These are phyloP conservation scores for Drosophila rufa DNA, from an alignment of 1,140 invertebrate species.

Conservation along the genomic window DNA sequence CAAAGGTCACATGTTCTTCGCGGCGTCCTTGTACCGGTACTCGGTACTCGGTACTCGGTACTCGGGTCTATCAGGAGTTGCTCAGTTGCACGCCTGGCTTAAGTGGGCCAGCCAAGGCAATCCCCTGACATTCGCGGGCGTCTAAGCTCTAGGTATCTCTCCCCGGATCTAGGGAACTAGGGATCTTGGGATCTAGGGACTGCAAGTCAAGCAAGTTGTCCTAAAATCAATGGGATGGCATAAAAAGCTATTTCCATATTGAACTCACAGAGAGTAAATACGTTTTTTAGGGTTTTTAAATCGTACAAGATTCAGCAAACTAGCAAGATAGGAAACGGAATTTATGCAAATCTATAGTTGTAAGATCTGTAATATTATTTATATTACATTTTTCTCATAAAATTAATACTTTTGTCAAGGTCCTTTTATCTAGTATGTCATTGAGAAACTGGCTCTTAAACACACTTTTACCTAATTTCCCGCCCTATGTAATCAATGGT, in stretches of 20 bases:
- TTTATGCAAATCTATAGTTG: too few relatives aligned
- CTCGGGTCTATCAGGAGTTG: background rate
- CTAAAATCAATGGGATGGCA: background rate
- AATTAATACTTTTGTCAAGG: too few relatives aligned
- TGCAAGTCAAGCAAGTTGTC: background rate
- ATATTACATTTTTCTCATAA: too few relatives aligned
- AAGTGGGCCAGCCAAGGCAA: slow-evolving; percentile 37
- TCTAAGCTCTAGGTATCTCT: background rate
- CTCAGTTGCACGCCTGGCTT: slow-evolving; percentile 42
- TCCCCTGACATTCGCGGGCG: slow-evolving; percentile 9
- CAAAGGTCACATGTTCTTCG: slow-evolving; percentile 59
- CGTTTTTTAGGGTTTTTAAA: background rate
- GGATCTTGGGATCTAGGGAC: background rate
- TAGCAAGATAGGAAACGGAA: too few relatives aligned
- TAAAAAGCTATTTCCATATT: background rate
- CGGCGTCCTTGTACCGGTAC: slow-evolving; percentile 44
- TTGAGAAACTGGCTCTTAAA: too few relatives aligned
- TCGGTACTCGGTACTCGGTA: too few relatives aligned
- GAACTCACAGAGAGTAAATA: background rate
- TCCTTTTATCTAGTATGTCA: too few relatives aligned
- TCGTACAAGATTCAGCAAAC: too few relatives aligned
- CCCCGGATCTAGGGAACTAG: slow-evolving; percentile 2
- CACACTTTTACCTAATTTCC: too few relatives aligned
- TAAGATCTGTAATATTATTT: too few relatives aligned
- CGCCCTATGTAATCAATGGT: too few relatives aligned